A percentile compares a stretch with the other conserved stretches of the same genome.
phyloP scores from a whole-genome alignment of 2,113 vertebrate genomes.

The Mesoclemmys tuberculata region DNA sequence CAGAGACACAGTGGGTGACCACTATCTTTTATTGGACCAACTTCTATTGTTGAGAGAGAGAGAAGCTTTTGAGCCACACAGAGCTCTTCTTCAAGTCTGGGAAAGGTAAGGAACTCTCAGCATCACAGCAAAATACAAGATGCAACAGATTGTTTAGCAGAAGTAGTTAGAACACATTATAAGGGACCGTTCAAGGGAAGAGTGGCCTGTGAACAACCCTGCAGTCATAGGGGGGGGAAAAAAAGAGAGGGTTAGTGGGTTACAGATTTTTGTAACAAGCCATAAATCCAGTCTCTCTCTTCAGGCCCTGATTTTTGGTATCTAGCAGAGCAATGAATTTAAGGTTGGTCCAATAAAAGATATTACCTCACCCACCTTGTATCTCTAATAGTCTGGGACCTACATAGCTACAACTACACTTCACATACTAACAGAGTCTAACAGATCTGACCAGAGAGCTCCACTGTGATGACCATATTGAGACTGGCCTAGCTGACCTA shows the following conservation, averaged over 20 bases:
- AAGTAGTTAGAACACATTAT: neutral
- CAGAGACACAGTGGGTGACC: neutral
- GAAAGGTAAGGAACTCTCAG: neutral
- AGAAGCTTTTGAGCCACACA: neutral
- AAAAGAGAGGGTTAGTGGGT: neutral
- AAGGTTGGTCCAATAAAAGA: neutral
- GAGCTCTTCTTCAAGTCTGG: neutral
- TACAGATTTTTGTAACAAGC: neutral
- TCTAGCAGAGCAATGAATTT: neutral
- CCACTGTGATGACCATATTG: neutral
- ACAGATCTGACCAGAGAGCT: neutral
- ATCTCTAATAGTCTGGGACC: neutral
- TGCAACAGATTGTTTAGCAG: neutral
- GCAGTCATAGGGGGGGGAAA: neutral
- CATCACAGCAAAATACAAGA: neutral
- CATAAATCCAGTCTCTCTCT: neutral
- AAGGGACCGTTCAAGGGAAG: neutral
- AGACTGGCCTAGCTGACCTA: neutral
- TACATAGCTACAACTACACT: neutral
- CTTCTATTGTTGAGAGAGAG: neutral
- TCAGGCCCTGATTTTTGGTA: neutral
- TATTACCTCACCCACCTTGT: neutral
- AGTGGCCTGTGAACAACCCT: neutral
- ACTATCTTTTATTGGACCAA: neutral
- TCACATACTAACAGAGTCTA: neutral